Conservation (phyloP, 2,888 invertebrate species). For the Morinoia aosen region DNA sequence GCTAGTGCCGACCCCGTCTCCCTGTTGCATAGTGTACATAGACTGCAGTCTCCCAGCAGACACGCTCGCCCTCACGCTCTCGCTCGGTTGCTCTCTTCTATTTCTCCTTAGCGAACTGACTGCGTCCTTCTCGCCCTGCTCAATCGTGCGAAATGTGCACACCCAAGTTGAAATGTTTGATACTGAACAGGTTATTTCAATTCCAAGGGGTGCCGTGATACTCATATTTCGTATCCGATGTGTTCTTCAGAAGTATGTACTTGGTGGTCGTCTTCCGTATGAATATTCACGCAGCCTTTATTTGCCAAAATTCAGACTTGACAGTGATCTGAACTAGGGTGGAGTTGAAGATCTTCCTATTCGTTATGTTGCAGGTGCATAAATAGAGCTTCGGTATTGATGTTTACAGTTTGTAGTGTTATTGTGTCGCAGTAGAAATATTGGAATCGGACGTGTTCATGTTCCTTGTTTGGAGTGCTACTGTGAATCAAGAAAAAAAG, state of each 20-base stretch:
- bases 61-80: slow-evolving; percentile 22
- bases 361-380: no score
- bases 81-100: not conserved
- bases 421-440: not conserved
- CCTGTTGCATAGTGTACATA: slow-evolving; percentile 46
- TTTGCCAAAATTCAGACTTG: no score
- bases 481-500: not conserved
- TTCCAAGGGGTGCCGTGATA: not conserved
- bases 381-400: not conserved
- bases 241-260: no score
- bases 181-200: not conserved
- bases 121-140: not conserved
- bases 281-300: no score
- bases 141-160: not conserved
- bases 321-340: no score
- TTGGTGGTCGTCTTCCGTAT: no score
- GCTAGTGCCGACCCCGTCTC: not conserved
- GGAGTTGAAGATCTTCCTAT: no score
- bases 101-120: not conserved
- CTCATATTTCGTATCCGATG: no score
- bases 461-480: not conserved
- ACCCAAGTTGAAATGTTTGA: not conserved
- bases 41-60: slow-evolving; percentile 26
- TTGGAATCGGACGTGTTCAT: not conserved
- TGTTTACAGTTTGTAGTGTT: not conserved